Conservation (phyloP, 1,140 invertebrate species). For the Drosophila ananassae region DNA sequence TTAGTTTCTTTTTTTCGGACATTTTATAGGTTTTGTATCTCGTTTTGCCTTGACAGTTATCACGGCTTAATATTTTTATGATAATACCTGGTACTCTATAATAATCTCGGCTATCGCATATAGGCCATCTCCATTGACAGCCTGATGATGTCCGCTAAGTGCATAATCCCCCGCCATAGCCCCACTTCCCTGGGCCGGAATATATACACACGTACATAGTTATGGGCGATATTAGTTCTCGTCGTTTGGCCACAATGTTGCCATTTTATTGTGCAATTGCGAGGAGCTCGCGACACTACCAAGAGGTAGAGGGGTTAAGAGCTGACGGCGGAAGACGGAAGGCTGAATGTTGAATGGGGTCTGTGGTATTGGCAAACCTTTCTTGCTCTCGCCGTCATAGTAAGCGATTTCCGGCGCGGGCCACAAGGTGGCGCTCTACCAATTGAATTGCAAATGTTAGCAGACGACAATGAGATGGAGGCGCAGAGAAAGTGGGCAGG, state of each 20-base stretch:
- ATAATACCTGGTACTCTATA: neutral
- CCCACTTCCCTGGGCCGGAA: neutral
- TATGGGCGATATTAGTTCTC: conserved; percentile 66
- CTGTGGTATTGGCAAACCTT: conserved; percentile 61
- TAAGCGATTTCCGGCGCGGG: conserved; percentile 76
- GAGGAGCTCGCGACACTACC: conserved; percentile 43
- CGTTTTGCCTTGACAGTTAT: neutral
- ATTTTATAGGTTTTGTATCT: neutral
- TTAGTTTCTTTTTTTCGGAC: neutral
- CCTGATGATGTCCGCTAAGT: conserved; percentile 50
- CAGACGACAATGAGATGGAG: conserved; percentile 54
- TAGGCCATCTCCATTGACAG: conserved; percentile 37
- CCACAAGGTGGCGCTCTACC: conserved; percentile 74
- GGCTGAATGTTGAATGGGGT: conserved; percentile 1
- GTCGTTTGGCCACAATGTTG: conserved; percentile 63
- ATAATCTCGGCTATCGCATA: conserved; percentile 11
- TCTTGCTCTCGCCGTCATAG: conserved; percentile 63
- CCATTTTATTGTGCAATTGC: conserved; percentile 72
- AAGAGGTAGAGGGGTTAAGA: neutral
- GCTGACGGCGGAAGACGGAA: neutral
- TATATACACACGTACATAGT: conserved; percentile 50
- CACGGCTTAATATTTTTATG: too few species aligned
- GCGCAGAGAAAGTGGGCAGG: conserved; percentile 1
- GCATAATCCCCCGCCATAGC: conserved; percentile 16
- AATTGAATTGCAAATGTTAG: conserved; percentile 80